These are phyloP conservation scores for Tympanuchus pallidicinctus DNA, from an alignment of 2,113 vertebrate genomes.

Conservation along the genomic window DNA sequence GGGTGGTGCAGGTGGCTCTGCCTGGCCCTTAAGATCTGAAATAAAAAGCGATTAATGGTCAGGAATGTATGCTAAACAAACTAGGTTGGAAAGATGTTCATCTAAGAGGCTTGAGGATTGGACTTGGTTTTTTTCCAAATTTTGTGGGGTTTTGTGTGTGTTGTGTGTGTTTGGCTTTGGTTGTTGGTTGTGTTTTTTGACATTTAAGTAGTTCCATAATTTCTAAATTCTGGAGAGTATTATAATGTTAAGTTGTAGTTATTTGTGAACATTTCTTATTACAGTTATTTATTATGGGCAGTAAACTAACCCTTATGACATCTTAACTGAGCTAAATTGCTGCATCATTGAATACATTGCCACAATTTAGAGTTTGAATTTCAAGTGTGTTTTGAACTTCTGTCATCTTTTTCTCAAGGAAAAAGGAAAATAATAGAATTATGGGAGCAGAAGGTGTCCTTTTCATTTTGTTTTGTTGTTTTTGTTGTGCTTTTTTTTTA, in stretches of 20 bases:
- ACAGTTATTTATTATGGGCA: background rate
- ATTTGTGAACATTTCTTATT: background rate
- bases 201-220: background rate
- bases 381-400: slow-evolving; percentile 23
- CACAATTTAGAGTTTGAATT: slow-evolving; percentile 40
- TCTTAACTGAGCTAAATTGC: slow-evolving; percentile 8
- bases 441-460: background rate
- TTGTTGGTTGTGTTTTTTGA: background rate
- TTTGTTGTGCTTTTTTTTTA: background rate
- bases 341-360: slow-evolving; percentile 26
- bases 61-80: background rate
- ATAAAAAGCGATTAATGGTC: background rate
- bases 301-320: slow-evolving; percentile 1
- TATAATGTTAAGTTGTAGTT: background rate
- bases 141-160: background rate
- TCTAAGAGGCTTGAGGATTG: background rate
- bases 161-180: background rate
- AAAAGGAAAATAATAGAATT: background rate
- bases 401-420: slow-evolving; percentile 10
- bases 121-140: background rate
- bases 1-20: background rate
- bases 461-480: background rate
- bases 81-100: background rate
- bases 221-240: background rate
- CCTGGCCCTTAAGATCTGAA: background rate